Conservation (phyloP, 2,797 vertebrate genomes). For the Crocodylus rhombifer region DNA sequence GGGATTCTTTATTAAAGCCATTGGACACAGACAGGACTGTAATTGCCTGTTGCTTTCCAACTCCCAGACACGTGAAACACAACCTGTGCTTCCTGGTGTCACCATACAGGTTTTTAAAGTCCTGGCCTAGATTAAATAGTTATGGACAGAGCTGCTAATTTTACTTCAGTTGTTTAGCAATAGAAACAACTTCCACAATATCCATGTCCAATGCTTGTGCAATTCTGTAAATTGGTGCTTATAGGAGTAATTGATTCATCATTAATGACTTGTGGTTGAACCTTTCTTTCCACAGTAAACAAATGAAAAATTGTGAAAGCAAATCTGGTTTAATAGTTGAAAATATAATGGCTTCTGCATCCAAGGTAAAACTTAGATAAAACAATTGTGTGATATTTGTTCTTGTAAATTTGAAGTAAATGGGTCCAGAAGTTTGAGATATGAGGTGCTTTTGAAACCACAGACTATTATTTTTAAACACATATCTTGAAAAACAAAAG, state of each 20-base stretch:
- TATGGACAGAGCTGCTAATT: constrained; percentile 55
- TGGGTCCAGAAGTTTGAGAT: neutral
- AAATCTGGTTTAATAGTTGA: neutral
- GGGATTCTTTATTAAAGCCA: constrained; percentile 70
- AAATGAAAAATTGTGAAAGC: no score
- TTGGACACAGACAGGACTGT: constrained; percentile 61
- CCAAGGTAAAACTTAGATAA: constrained; percentile 13
- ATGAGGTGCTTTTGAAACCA: neutral
- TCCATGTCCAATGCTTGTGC: constrained; percentile 30
- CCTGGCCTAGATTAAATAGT: constrained; percentile 56
- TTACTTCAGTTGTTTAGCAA: constrained; percentile 1
- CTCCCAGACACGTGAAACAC: constrained; percentile 43
- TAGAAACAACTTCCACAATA: neutral
- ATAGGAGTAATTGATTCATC: neutral
- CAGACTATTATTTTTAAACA: neutral
- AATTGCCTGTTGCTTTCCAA: constrained; percentile 28
- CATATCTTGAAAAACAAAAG: constrained; percentile 19
- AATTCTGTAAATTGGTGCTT: neutral
- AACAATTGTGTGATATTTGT: neutral
- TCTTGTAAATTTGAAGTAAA: neutral
- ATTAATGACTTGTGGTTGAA: no score
- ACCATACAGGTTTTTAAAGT: neutral
- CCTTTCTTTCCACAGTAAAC: no score
- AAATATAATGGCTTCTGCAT: constrained; percentile 3
- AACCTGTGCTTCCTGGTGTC: constrained; percentile 29